Percentiles rank a stretch among this genome's conserved stretches.
Conservation (phyloP, 2,113 vertebrate species). For the Pogonocichla stellata region DNA sequence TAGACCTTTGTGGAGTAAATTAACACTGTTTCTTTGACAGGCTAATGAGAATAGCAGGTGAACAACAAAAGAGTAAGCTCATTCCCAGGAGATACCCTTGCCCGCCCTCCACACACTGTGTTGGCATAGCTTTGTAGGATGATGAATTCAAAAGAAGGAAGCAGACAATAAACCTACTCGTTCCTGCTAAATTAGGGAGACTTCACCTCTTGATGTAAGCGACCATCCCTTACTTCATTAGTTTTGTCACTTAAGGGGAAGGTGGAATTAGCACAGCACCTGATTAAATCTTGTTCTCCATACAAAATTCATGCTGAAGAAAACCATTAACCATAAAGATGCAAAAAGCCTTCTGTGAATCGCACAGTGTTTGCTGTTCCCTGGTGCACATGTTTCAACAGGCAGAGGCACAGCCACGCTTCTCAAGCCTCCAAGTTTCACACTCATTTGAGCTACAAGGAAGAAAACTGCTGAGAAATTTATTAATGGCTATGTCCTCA, state of each 20-base stretch:
- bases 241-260: constrained; percentile 26
- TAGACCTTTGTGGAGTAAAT: background rate
- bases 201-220: background rate
- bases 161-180: background rate
- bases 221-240: background rate
- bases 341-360: background rate
- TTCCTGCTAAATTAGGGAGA: background rate
- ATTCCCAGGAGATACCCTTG: constrained; percentile 14
- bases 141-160: background rate
- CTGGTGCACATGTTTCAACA: background rate
- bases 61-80: background rate
- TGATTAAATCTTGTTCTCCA: background rate
- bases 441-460: background rate
- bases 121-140: background rate
- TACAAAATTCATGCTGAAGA: background rate
- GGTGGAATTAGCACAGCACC: background rate
- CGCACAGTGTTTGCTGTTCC: fast-evolving
- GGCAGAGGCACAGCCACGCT: background rate
- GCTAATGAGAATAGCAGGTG: background rate
- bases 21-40: constrained; percentile 8
- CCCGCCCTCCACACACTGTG: background rate
- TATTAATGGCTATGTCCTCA: fast-evolving
- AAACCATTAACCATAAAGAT: background rate
- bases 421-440: background rate
- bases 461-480: background rate